Evolutionary conservation across 2,888 invertebrate genomes (phyloP), one percentile per base, ranked within the genome.

Genomic region (Fissipunctia ypsillon): DNA sequence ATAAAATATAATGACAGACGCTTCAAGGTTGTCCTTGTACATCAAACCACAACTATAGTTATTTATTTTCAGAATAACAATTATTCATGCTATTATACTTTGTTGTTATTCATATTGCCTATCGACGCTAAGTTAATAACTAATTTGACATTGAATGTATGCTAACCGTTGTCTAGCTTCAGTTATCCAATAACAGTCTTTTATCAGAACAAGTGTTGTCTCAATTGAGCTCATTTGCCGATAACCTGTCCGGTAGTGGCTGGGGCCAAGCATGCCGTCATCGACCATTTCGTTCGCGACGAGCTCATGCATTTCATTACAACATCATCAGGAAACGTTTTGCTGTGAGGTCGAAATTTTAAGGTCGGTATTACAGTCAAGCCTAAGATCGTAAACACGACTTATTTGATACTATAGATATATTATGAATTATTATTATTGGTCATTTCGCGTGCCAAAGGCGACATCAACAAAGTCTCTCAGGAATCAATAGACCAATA

Each of bases 211-310:
- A 85, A 87, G 85, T 75, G 84, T 86, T 88, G 89, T 90, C 89
- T 92, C 93, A 94, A 94, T 93, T 93, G 93, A 93, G 93, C 91
- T 92, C 90, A 88, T 91, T 92, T 88, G 78, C 87, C 87, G 91
- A 93, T 93, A 92, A 93, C 93, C 93, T 91, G 91, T 85, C 84
- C 84, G 76, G 78, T 81, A 66, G 83, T 78, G 67, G 78, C 76
- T 78, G 80, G 70, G 70, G 80, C 78, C 67, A 75, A 76, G 79
- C 73, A 85, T 93, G 92, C 78, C 91, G 93, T 94, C 94, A 94
- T 93, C 93, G 91, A 89, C 92, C 76, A 89, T 89, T 91, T 88
- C 68, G 86, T 84, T 79, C 85, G 76, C 82, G 79, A 77, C 83
- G 81, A 69, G 73, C 81, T 75, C 80, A 78, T 85, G 83, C 83